Percentiles rank a stretch among this genome's conserved stretches.
Conservation (phyloP, 2,113 vertebrate species). For the Poecilia latipinna region DNA sequence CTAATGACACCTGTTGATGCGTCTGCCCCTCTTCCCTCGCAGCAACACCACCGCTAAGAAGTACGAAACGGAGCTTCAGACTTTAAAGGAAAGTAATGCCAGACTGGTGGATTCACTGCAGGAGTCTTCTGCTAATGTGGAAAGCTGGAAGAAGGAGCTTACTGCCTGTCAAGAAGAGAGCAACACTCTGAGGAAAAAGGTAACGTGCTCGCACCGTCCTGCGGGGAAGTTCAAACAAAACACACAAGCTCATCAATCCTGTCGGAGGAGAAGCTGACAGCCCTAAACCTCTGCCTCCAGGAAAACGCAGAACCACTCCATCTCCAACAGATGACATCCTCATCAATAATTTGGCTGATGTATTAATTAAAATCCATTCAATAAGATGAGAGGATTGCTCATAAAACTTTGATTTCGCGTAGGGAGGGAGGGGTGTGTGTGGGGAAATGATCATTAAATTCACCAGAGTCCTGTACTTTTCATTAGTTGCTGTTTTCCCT, state of each 20-base stretch:
- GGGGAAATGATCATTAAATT: neutral
- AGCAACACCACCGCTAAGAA: slow-evolving; percentile 93
- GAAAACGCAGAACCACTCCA: neutral
- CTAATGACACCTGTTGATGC: slow-evolving; percentile 25
- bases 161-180: slow-evolving; percentile 90
- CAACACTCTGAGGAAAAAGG: slow-evolving; percentile 88
- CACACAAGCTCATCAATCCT: slow-evolving; percentile 12
- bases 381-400: neutral
- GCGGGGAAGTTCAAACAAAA: slow-evolving; percentile 10
- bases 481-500: slow-evolving; percentile 40
- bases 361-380: slow-evolving; percentile 10
- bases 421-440: neutral
- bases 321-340: neutral
- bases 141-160: slow-evolving; percentile 94
- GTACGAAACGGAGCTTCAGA: slow-evolving; percentile 94
- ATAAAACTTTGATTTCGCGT: neutral
- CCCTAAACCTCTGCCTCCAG: neutral
- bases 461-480: slow-evolving; percentile 7
- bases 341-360: neutral
- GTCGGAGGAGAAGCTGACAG: neutral
- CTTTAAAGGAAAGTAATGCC: slow-evolving; percentile 90
- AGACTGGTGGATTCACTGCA: slow-evolving; percentile 87
- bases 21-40: slow-evolving; percentile 40
- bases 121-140: slow-evolving; percentile 89
- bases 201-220: slow-evolving; percentile 50